Percentiles rank a stretch among this genome's conserved stretches.
Conservation (phyloP, 2,888 invertebrate species). For the Empis livida region DNA sequence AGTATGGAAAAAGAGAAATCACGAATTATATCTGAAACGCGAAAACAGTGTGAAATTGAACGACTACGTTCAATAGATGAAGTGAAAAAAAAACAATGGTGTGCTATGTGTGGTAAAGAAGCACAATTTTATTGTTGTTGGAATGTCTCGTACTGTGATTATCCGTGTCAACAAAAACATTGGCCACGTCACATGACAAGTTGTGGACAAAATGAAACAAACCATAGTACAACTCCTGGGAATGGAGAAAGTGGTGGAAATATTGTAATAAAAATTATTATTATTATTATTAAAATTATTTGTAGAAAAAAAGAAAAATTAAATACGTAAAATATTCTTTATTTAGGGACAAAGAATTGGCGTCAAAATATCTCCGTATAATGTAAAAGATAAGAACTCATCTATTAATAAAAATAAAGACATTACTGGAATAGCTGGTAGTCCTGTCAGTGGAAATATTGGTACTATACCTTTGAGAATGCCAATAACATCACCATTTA, state of each 20-base stretch:
- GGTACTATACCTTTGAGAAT: constrained; percentile 4
- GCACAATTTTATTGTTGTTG: constrained; percentile 91
- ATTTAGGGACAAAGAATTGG: constrained; percentile 8
- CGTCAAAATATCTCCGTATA: constrained; percentile 7
- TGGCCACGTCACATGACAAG: constrained; percentile 57
- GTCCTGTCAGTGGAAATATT: not conserved
- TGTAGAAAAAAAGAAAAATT: no score
- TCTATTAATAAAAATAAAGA: not conserved
- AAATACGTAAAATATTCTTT: not conserved
- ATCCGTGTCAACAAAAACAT: constrained; percentile 74
- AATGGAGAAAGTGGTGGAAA: constrained; percentile 1
- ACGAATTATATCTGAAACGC: constrained; percentile 49
- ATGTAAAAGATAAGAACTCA: constrained; percentile 7
- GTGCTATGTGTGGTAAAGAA: constrained; percentile 74
- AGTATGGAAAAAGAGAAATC: constrained; percentile 57
- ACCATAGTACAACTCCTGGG: constrained; percentile 1
- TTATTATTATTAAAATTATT: no score
- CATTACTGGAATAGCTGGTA: not conserved
- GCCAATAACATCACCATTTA: constrained; percentile 12
- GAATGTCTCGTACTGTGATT: constrained; percentile 91
- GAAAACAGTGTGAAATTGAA: constrained; percentile 54
- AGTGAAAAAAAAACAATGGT: constrained; percentile 86
- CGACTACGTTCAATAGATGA: constrained; percentile 54
- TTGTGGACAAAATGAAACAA: constrained; percentile 21
- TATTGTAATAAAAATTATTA: constrained; percentile 2